Evolutionary conservation across 1,140 invertebrate genomes (phyloP).

Genomic region (Polyergus mexicanus): DNA sequence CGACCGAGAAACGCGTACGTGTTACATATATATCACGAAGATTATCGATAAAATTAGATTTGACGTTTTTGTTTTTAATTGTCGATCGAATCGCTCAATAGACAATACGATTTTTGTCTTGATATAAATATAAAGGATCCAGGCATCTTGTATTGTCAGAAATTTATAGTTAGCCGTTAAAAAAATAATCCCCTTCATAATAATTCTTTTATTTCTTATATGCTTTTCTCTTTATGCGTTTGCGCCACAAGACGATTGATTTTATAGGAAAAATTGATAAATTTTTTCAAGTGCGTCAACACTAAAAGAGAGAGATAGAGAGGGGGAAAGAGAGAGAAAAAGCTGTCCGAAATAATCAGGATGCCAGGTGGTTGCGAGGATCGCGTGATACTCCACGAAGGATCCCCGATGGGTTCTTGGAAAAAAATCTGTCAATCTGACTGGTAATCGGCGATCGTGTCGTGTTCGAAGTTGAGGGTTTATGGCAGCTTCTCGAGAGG

Average conservation of each 20-base stretch:
- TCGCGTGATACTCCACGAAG: conserved; percentile 67
- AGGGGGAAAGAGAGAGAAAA: too few species aligned
- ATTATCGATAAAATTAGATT: background rate
- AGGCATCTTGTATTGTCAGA: too few species aligned
- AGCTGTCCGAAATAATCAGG: conserved; percentile 65
- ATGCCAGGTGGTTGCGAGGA: conserved; percentile 61
- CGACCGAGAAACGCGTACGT: background rate
- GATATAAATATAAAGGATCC: too few species aligned
- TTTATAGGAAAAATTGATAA: conserved; percentile 16
- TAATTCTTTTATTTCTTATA: background rate
- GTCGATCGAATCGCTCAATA: too few species aligned
- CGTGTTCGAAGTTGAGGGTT: conserved; percentile 66
- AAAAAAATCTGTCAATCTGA: conserved; percentile 40
- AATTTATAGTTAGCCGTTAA: too few species aligned
- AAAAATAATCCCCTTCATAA: background rate
- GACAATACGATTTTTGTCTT: too few species aligned
- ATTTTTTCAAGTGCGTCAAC: background rate
- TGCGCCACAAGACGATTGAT: background rate
- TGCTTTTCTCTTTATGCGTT: background rate
- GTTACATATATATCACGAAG: background rate
- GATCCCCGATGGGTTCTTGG: conserved; percentile 8
- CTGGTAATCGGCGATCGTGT: conserved; percentile 65
- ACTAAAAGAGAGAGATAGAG: too few species aligned
- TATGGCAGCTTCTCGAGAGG: conserved; percentile 64
- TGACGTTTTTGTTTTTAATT: too few species aligned